Percentiles rank a stretch among this genome's conserved stretches.
Conservation (phyloP, 53 echinoderm and acorn worm genomes). For the Echinometra lucunter region DNA sequence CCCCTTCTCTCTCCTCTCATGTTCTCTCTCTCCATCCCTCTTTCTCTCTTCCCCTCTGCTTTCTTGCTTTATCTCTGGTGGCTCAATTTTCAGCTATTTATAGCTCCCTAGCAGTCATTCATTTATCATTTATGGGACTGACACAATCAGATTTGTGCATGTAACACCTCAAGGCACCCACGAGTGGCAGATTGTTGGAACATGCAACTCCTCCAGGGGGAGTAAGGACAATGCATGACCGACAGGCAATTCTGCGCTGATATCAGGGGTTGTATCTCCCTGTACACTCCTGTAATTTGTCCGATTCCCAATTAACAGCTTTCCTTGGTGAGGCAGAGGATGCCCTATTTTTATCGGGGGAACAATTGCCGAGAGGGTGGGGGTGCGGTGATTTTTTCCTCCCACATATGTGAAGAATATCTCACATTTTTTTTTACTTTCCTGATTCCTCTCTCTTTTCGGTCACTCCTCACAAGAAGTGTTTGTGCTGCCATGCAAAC, state of each 20-base stretch:
- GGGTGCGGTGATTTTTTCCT: slow-evolving; percentile 14
- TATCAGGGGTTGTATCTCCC: background rate
- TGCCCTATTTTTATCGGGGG: slow-evolving; percentile 37
- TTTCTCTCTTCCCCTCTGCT: background rate
- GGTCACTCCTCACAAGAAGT: background rate
- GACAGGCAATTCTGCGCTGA: background rate
- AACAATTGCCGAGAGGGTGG: slow-evolving; percentile 24
- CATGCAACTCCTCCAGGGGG: background rate
- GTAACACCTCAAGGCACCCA: slow-evolving; percentile 49
- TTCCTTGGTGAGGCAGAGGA: background rate
- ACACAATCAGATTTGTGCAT: slow-evolving; percentile 63
- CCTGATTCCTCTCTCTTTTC: no score
- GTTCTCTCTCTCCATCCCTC: background rate
- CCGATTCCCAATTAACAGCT: background rate
- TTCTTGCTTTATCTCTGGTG: background rate
- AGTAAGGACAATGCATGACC: background rate
- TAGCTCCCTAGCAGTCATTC: slow-evolving; percentile 9
- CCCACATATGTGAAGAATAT: background rate
- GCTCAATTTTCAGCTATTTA: background rate
- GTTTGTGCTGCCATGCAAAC: slow-evolving; percentile 33
- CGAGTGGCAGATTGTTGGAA: background rate
- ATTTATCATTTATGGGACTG: slow-evolving; percentile 65
- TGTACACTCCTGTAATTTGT: background rate
- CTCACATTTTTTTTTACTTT: background rate
- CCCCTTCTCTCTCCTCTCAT: no score